Base-by-base conservation (phyloP, 1,140 invertebrate species). In the Halesus radiatus region DNA sequence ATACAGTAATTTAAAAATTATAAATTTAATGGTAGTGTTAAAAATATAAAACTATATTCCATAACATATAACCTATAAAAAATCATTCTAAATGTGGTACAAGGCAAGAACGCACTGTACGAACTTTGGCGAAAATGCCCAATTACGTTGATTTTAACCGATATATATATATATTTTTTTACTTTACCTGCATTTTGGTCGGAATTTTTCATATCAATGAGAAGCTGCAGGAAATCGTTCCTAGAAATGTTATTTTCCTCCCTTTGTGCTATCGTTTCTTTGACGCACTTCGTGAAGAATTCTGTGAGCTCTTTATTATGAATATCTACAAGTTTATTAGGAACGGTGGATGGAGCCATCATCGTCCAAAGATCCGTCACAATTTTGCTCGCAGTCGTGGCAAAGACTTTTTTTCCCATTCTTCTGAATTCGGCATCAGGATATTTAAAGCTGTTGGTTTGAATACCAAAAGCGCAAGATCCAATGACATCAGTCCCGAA, bases 181-280 rank as follows among this genome's bases (percentile, higher is more conserved):
- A 32, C 32, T 32, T 32, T 70, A 37, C 66, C 66, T 70, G 66
- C n/a, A 18, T 70, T 23, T 3, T 15, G 3, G 32, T 37, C 66
- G 4, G 13, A 37, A 56, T 91, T 88, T 77, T 89, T 89, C 70
- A 92, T 81, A 50, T 92, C 88, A 18, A 92, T 89, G 3, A 92
- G 79, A 37, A 91, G 81, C 68, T 92, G 89, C 80, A 92, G 86
- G 60, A 93, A 92, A 80, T 92, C 92, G 3, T 90, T 88, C 4
- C 90, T 85, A 7, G 80, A 79, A 3, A 91, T 83, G 22, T 89
- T 88, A 80, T 90, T 89, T n/a, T 85, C 83, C 29, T 90, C 87
- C 29, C 92, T 86, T 23, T 88, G 85, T 2, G 87, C 85, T 1
- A 92, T 85, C 0, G 87, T 91, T 0, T 90, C 85, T 18, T 84